Conservation (phyloP, 1,140 invertebrate genomes). For the Achatina immaculata region DNA sequence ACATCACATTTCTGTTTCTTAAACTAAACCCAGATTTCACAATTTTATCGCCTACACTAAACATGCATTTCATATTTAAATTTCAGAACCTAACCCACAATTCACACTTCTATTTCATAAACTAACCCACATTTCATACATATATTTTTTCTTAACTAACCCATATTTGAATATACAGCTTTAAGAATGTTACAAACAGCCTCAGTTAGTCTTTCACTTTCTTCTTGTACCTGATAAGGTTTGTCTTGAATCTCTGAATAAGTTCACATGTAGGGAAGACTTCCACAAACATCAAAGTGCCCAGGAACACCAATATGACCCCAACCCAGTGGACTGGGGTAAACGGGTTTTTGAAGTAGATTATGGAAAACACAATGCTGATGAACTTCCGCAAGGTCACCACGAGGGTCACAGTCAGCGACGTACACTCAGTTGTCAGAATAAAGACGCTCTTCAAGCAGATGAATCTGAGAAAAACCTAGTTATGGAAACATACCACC, state of each 20-base stretch:
- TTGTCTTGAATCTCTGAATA: conserved; percentile 77
- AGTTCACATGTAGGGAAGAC: conserved; percentile 32
- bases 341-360: conserved; percentile 96
- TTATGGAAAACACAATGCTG: conserved; percentile 93
- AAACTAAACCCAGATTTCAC: too few species aligned
- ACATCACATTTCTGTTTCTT: too few species aligned
- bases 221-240: conserved; percentile 20
- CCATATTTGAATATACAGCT: too few species aligned
- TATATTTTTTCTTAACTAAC: too few species aligned
- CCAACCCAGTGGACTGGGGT: conserved; percentile 93
- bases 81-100: too few species aligned
- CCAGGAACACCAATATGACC: conserved; percentile 89
- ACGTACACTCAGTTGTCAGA: conserved; percentile 94
- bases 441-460: conserved; percentile 96
- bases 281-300: conserved; percentile 91
- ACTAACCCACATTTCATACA: too few species aligned
- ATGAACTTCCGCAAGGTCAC: conserved; percentile 96
- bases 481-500: not conserved
- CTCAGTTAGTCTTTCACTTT: conserved; percentile 17
- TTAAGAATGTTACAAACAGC: too few species aligned
- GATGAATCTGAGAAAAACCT: conserved; percentile 76
- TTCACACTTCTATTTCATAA: too few species aligned
- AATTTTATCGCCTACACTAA: too few species aligned
- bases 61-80: too few species aligned
- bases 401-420: conserved; percentile 94